These are phyloP conservation scores for Aphrophora alni DNA, from an alignment of 2,888 invertebrate species.

Conservation along the genomic window DNA sequence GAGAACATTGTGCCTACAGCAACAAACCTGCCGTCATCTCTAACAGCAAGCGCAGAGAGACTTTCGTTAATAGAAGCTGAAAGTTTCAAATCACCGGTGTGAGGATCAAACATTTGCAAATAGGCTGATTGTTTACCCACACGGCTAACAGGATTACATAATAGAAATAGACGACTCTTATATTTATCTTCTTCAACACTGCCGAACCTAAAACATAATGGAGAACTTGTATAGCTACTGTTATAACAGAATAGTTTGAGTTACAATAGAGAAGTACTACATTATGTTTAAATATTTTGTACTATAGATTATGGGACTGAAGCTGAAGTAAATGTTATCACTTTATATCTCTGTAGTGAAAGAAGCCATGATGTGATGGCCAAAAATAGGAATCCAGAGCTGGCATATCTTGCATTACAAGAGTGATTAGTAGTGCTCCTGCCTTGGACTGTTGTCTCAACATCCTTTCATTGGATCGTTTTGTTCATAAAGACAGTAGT, in stretches of 20 bases:
- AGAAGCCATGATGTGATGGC: too few species aligned
- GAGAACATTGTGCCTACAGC: slow-evolving; percentile 94
- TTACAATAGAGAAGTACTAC: too few species aligned
- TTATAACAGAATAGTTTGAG: slow-evolving; percentile 13
- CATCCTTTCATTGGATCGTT: too few species aligned
- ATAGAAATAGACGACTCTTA: slow-evolving; percentile 73
- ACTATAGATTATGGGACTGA: too few species aligned
- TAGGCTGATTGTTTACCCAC: slow-evolving; percentile 77
- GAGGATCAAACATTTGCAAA: slow-evolving; percentile 79
- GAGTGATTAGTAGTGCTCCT: too few species aligned
- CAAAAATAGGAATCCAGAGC: too few species aligned
- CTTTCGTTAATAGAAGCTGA: slow-evolving; percentile 72
- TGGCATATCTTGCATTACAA: too few species aligned
- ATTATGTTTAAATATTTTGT: too few species aligned
- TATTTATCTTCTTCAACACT: slow-evolving; percentile 71
- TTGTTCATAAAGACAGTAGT: too few species aligned
- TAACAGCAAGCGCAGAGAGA: slow-evolving; percentile 82
- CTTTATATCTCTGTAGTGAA: too few species aligned
- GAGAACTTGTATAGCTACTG: not conserved
- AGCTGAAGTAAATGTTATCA: too few species aligned
- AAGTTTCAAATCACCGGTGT: slow-evolving; percentile 65
- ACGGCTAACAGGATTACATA: slow-evolving; percentile 79
- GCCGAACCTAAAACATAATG: slow-evolving; percentile 66
- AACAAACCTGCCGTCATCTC: slow-evolving; percentile 91
- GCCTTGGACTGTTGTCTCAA: too few species aligned